Evolutionary conservation across 2,797 vertebrate genomes (phyloP).

Genomic region (Thamnophis elegans): DNA sequence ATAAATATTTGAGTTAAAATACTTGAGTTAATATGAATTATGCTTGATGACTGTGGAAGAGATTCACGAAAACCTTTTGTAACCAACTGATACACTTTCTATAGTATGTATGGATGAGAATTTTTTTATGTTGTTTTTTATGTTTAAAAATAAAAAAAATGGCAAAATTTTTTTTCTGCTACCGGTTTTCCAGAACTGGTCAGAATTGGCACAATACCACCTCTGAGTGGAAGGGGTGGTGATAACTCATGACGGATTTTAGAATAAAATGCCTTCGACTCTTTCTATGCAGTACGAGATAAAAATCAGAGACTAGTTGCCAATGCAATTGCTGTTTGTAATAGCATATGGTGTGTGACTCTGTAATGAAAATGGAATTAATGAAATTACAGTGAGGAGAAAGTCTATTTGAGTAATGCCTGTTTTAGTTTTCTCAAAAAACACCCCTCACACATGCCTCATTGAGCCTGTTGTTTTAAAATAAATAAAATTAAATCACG

Average conservation of each 20-base stretch:
- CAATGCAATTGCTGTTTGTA: slow-evolving; percentile 20
- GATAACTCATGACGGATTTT: background rate
- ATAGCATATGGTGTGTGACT: background rate
- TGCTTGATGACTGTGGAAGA: too few species aligned
- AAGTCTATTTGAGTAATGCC: background rate
- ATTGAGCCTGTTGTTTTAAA: slow-evolving; percentile 5
- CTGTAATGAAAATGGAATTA: background rate
- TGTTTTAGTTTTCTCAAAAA: background rate
- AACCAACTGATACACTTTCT: too few species aligned
- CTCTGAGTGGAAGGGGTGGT: too few species aligned
- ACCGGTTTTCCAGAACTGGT: too few species aligned
- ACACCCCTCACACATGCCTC: background rate
- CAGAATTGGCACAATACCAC: too few species aligned
- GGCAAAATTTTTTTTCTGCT: too few species aligned
- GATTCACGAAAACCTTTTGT: too few species aligned
- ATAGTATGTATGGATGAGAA: too few species aligned
- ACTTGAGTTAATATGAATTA: too few species aligned
- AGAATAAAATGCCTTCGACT: background rate
- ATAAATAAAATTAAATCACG: background rate
- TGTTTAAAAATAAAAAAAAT: too few species aligned
- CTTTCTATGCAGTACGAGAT: background rate
- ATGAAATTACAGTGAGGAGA: background rate
- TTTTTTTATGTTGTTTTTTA: too few species aligned
- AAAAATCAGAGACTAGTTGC: background rate
- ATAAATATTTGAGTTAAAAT: too few species aligned